Evolutionary conservation across 2,888 invertebrate genomes (phyloP).

Genomic region (Gasteruption jaculator): DNA sequence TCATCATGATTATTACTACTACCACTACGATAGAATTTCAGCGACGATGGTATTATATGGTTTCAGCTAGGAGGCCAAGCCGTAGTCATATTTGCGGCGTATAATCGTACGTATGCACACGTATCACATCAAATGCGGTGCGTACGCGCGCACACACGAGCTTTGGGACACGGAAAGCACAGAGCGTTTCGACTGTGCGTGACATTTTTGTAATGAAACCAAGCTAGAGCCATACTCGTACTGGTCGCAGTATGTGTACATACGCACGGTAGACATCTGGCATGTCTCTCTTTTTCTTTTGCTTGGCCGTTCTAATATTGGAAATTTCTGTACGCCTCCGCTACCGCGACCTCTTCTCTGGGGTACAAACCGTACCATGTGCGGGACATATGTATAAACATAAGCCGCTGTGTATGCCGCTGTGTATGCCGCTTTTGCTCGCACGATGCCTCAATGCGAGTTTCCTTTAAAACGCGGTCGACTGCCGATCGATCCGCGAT

Average conservation of each 20-base stretch:
- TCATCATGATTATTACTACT: too few relatives aligned
- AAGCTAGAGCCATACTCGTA: constrained; percentile 37
- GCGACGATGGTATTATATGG: too few relatives aligned
- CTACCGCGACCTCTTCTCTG: constrained; percentile 28
- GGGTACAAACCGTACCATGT: constrained; percentile 44
- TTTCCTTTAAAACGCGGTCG: constrained; percentile 33
- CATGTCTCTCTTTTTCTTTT: constrained; percentile 44
- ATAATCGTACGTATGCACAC: too few relatives aligned
- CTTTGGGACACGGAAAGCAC: too few relatives aligned
- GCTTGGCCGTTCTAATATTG: constrained; percentile 50
- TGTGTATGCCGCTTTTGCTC: constrained; percentile 30
- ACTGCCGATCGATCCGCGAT: constrained; percentile 37
- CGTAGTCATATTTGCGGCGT: too few relatives aligned
- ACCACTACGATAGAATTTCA: too few relatives aligned
- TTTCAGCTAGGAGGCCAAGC: too few relatives aligned
- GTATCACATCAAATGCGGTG: too few relatives aligned
- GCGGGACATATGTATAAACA: constrained; percentile 50
- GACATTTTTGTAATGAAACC: constrained; percentile 52
- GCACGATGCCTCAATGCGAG: too few relatives aligned
- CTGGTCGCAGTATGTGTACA: constrained; percentile 6
- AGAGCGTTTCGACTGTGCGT: constrained; percentile 47
- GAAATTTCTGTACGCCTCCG: constrained; percentile 45
- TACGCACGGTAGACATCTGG: constrained; percentile 44
- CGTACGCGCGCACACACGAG: too few relatives aligned
- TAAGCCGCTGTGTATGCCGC: constrained; percentile 35